A percentile compares a stretch with the other conserved stretches of the same genome.
phyloP scores from a whole-genome alignment of 2,797 vertebrate genomes.

The Gadopsis bispinosus region DNA sequence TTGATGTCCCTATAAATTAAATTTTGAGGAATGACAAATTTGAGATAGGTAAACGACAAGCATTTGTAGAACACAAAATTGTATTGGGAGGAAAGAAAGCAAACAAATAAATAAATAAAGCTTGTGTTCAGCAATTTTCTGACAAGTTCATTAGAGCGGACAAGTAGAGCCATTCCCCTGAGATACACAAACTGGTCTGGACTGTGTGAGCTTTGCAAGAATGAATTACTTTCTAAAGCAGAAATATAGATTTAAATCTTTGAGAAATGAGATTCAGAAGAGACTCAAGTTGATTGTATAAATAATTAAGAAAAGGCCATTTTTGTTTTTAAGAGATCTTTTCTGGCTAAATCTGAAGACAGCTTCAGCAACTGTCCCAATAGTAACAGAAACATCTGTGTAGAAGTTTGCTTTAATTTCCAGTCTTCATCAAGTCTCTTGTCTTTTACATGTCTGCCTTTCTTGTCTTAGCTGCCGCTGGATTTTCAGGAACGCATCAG shows the following conservation, averaged over 20 bases:
- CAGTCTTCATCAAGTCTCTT: slow-evolving; percentile 24
- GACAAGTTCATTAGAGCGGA: slow-evolving; percentile 63
- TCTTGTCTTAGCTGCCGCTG: slow-evolving; percentile 86
- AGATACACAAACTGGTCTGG: slow-evolving; percentile 36
- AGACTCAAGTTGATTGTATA: slow-evolving; percentile 27
- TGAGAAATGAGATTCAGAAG: slow-evolving; percentile 23
- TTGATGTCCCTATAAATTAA: not conserved
- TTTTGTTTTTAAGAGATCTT: not conserved
- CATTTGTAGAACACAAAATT: not conserved
- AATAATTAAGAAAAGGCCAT: slow-evolving; percentile 36
- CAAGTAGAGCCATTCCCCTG: slow-evolving; percentile 35
- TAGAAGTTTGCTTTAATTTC: slow-evolving; percentile 2
- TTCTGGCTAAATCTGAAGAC: slow-evolving; percentile 18
- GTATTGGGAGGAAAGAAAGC: slow-evolving; percentile 12
- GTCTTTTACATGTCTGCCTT: slow-evolving; percentile 34
- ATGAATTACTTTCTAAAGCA: slow-evolving; percentile 46
- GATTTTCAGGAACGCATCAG: slow-evolving; percentile 94
- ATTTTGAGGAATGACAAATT: not conserved
- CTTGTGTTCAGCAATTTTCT: slow-evolving; percentile 51
- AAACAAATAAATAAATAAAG: slow-evolving; percentile 40
- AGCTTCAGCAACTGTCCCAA: slow-evolving; percentile 11
- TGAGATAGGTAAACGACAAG: not conserved
- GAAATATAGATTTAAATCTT: slow-evolving; percentile 39
- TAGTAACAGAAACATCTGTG: slow-evolving; percentile 12
- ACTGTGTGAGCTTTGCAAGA: slow-evolving; percentile 17